Percentiles rank a stretch among this genome's conserved stretches.
phyloP scores from a whole-genome alignment of 92 coral and sea anemone species.

The Nematostella vectensis region DNA sequence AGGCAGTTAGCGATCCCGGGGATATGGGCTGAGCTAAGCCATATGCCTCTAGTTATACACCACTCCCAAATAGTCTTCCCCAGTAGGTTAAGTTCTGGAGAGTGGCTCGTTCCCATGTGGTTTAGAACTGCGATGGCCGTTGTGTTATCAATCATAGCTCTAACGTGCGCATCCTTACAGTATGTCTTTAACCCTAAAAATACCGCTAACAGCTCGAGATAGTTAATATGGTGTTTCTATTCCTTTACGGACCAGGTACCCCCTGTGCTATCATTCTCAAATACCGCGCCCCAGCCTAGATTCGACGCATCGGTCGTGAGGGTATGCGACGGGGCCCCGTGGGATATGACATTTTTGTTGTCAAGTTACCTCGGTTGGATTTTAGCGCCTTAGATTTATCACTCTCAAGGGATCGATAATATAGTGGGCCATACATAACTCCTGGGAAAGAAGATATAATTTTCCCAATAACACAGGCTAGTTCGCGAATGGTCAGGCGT shows the following conservation, averaged over 20 bases:
- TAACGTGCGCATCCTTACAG: constrained; percentile 8
- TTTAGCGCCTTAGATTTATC: constrained; percentile 40
- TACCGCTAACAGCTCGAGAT: constrained; percentile 2
- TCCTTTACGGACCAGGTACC: neutral
- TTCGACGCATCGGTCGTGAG: neutral
- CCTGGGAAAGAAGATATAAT: too few species aligned
- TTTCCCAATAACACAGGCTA: neutral
- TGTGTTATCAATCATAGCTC: constrained; percentile 21
- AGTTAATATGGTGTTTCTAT: constrained; percentile 6
- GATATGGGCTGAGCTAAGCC: constrained; percentile 34
- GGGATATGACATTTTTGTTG: constrained; percentile 5
- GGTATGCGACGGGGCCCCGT: neutral
- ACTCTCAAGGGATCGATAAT: constrained; percentile 22
- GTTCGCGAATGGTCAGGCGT: too few species aligned
- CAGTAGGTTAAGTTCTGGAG: too few species aligned
- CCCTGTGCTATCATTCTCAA: neutral
- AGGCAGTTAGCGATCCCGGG: constrained; percentile 30
- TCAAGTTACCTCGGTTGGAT: constrained; percentile 16
- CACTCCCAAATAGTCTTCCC: too few species aligned
- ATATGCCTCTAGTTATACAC: too few species aligned
- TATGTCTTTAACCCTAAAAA: neutral
- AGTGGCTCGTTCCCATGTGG: too few species aligned
- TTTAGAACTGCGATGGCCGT: too few species aligned
- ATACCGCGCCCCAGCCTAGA: neutral
- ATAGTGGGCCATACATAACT: too few species aligned